Conservation (phyloP, 2,113 vertebrate species). For the Forbesichthys agassizii region DNA sequence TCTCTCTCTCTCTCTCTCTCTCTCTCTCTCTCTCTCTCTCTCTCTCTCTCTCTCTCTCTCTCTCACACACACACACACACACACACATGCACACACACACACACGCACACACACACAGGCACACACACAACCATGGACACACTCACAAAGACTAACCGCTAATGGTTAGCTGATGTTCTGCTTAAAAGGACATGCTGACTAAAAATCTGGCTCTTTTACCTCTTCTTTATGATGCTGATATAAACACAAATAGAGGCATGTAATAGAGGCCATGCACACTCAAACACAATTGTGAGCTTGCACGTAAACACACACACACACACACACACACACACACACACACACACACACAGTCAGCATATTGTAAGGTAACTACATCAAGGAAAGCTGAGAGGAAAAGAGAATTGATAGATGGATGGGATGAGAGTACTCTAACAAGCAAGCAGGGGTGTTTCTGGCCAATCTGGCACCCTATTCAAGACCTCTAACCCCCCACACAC, state of each 20-base stretch:
- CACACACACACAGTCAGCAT: conserved; percentile 4
- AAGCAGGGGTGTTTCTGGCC: too few species aligned
- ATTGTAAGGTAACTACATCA: conserved; percentile 40
- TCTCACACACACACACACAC: not conserved
- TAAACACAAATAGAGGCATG: conserved; percentile 9
- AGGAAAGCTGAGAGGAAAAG: conserved; percentile 12
- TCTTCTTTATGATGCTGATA: conserved; percentile 3
- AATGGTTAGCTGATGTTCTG: not conserved
- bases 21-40: not conserved
- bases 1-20: not conserved
- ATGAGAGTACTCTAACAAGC: conserved; percentile 18
- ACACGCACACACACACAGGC: too few species aligned
- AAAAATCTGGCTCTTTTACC: not conserved
- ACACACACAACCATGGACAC: too few species aligned
- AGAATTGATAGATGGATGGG: conserved; percentile 31
- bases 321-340: not conserved
- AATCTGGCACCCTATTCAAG: too few species aligned
- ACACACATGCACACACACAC: too few species aligned
- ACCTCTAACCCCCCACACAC: too few species aligned
- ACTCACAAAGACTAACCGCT: not conserved
- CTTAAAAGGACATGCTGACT: not conserved
- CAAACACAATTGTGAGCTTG: not conserved
- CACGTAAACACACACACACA: too few species aligned
- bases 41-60: too few species aligned
- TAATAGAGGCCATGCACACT: not conserved